Base-by-base conservation (phyloP, 2,797 vertebrate genomes). In the Spinibarbus caldwelli region DNA sequence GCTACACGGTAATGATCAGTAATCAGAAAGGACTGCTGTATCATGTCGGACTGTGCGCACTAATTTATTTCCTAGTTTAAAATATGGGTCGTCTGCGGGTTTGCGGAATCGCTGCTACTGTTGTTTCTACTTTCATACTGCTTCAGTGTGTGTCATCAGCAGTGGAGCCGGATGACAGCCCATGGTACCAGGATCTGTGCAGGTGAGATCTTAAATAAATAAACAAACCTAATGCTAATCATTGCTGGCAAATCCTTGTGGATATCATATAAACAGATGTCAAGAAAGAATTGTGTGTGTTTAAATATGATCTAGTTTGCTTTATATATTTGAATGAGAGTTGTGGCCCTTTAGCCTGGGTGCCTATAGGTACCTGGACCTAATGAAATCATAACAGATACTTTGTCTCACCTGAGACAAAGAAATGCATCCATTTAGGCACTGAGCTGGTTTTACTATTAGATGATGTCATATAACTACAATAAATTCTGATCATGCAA, bases 101-200 rank as follows among this genome's bases (percentile, higher is more conserved):
- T 49, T 49, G 86, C 84, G 78, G 78, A 80, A 72, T 72, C 72
- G 19, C 64, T 2, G 23, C 92, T 7, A 82, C 82, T 49, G 8
- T 83, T 41, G 23, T 88, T 11, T 26, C 17, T 78, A 71, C 64
- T 45, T 59, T 79, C 14, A 12, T 71, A 78, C 34, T 91, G 2
- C 80, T 67, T 80, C 43, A 82, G 89, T 89, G 86, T 75, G 67
- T 29, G 87, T 82, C 29, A 34, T 86, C 68, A 72, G 89, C 92
- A 2, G 84, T 75, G 78, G 89, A 57, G 23, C 68, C 86, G 64
- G 78, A 80, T 80, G 73, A 45, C 76, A 91, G 88, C 62, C 82
- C 6, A 67, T 95, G 93, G 95, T 94, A 93, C 89, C 90, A 91
- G 90, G 94, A 96, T 86, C 93, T 96, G 71, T 96, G 95, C 95